A percentile compares a stretch with the other conserved stretches of the same genome.
phyloP scores from a whole-genome alignment of 2,113 vertebrate species.

The Myotis yumanensis region DNA sequence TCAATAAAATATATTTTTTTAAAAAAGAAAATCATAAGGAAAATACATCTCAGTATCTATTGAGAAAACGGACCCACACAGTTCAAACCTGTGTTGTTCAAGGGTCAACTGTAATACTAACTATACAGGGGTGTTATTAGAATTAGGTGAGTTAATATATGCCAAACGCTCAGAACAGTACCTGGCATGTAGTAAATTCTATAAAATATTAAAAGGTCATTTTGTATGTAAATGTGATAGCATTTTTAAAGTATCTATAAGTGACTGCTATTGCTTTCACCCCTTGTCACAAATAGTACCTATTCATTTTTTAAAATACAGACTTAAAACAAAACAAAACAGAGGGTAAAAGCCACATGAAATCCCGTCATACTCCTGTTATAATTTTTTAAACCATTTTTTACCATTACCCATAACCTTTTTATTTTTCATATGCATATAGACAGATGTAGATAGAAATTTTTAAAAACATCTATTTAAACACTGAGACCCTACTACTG shows the following conservation, averaged over 20 bases:
- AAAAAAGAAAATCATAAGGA: neutral
- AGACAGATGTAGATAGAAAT: neutral
- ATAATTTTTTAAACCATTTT: neutral
- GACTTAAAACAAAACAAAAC: neutral
- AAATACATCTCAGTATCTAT: neutral
- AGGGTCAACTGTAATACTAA: neutral
- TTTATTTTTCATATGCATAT: neutral
- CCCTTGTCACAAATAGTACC: neutral
- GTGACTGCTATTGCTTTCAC: neutral
- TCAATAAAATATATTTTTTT: too few species aligned
- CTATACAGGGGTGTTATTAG: neutral
- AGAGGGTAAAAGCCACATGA: neutral
- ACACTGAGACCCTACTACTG: neutral
- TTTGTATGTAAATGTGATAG: neutral
- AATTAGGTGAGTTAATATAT: neutral
- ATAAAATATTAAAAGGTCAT: neutral
- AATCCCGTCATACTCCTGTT: neutral
- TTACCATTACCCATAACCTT: neutral
- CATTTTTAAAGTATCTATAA: neutral
- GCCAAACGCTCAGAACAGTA: neutral
- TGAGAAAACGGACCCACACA: neutral
- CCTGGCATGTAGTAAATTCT: neutral
- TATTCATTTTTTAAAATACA: constrained; percentile 21
- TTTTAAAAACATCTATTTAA: neutral
- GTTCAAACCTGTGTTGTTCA: neutral